phyloP scores from a whole-genome alignment of 2,797 vertebrate species.

The Setipinna tenuifilis region DNA sequence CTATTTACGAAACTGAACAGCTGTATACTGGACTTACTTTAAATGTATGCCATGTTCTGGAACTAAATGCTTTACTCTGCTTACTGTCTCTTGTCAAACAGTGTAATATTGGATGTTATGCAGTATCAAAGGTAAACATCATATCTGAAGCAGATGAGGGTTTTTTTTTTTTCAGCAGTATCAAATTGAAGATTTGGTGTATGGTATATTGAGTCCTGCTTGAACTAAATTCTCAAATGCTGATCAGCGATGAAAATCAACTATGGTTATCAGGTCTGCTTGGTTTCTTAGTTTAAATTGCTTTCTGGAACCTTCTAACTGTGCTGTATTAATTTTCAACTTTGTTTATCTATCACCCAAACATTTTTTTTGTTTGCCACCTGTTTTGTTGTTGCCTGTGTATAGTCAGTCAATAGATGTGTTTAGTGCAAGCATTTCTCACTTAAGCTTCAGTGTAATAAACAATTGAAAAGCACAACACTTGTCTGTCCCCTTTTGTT shows the following conservation, averaged over 20 bases:
- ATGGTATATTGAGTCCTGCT: not conserved
- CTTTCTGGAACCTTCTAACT: slow-evolving; percentile 14
- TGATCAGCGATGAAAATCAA: not conserved
- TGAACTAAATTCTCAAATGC: not conserved
- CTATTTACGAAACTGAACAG: slow-evolving; percentile 8
- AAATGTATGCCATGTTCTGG: slow-evolving; percentile 1
- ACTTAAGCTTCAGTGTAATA: slow-evolving; percentile 22
- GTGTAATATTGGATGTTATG: not conserved
- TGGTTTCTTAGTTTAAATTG: not conserved
- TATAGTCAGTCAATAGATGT: slow-evolving; percentile 24
- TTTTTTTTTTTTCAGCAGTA: not conserved
- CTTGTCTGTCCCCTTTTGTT: not conserved
- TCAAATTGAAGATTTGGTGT: not conserved
- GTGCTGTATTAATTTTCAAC: slow-evolving; percentile 11
- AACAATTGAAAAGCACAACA: slow-evolving; percentile 11
- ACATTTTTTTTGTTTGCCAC: slow-evolving; percentile 15
- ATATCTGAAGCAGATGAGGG: not conserved
- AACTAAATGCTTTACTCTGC: slow-evolving; percentile 2
- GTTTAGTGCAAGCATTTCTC: slow-evolving; percentile 24
- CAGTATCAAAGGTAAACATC: not conserved
- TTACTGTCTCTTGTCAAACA: slow-evolving; percentile 13
- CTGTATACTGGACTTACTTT: slow-evolving; percentile 22
- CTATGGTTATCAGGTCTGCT: slow-evolving; percentile 1
- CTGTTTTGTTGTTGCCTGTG: slow-evolving; percentile 19
- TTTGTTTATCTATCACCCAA: not conserved